A percentile compares a stretch with the other conserved stretches of the same genome.
phyloP scores from a whole-genome alignment of 2,888 invertebrate species.

The Coecobrya sp. region DNA sequence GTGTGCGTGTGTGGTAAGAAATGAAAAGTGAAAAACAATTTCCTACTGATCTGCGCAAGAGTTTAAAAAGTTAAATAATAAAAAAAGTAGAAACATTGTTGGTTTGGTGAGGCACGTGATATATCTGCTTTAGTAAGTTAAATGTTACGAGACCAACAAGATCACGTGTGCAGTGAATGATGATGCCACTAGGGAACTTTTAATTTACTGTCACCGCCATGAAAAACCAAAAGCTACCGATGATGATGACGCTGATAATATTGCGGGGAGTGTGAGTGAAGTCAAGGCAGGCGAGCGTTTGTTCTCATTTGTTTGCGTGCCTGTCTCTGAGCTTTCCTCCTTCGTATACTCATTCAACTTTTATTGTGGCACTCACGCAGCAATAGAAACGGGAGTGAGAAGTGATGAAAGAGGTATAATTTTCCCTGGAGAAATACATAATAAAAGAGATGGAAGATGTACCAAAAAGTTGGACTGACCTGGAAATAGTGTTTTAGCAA shows the following conservation, averaged over 20 bases:
- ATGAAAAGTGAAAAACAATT: slow-evolving; percentile 64
- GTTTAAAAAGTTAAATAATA: slow-evolving; percentile 35
- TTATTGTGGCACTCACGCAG: slow-evolving; percentile 8
- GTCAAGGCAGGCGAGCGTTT: not conserved
- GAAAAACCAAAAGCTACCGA: not conserved
- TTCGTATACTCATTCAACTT: not conserved
- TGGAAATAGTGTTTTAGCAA: not conserved
- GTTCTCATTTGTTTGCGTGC: not conserved
- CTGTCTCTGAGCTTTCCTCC: too few species aligned
- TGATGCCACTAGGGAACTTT: slow-evolving; percentile 62
- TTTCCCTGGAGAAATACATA: slow-evolving; percentile 67
- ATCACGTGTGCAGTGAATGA: not conserved
- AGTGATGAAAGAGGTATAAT: slow-evolving; percentile 74
- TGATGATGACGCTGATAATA: not conserved
- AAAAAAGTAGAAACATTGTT: not conserved
- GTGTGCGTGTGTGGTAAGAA: not conserved
- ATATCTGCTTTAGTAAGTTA: not conserved
- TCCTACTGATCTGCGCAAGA: not conserved
- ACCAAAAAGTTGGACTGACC: slow-evolving; percentile 33
- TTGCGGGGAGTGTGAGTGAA: not conserved
- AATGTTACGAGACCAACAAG: not conserved
- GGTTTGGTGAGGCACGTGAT: not conserved
- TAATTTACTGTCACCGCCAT: slow-evolving; percentile 59
- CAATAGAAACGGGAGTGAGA: not conserved
- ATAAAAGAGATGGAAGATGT: slow-evolving; percentile 25